These are phyloP conservation scores for Cygnus olor DNA, from an alignment of 2,797 vertebrate species.

Conservation along the genomic window DNA sequence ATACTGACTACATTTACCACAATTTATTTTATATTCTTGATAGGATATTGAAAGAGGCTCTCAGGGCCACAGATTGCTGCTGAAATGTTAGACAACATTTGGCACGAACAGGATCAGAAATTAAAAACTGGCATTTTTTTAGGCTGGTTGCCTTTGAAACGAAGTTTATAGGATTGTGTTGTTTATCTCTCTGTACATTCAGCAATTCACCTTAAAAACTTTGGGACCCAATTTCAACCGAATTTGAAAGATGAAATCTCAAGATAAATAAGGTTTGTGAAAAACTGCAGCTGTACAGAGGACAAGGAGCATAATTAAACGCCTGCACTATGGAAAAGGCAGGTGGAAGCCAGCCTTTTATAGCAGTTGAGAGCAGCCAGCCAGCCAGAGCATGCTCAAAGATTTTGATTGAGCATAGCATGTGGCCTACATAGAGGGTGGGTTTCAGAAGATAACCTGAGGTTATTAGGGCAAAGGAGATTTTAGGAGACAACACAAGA, in stretches of 20 bases:
- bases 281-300: constrained; percentile 45
- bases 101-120: constrained; percentile 45
- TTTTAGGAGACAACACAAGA: not conserved
- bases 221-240: constrained; percentile 4
- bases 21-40: constrained; percentile 50
- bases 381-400: not conserved
- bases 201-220: constrained; percentile 12
- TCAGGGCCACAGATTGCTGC: constrained; percentile 37
- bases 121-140: constrained; percentile 18
- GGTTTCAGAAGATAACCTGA: not conserved
- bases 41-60: constrained; percentile 43
- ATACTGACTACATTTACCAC: constrained; percentile 52
- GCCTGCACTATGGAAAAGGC: constrained; percentile 1
- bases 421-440: not conserved
- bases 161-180: not conserved
- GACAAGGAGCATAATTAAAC: not conserved
- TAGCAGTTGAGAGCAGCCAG: not conserved
- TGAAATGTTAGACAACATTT: constrained; percentile 49
- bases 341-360: constrained; percentile 39
- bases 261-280: constrained; percentile 40
- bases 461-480: not conserved
- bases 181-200: constrained; percentile 35
- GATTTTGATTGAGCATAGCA: not conserved
- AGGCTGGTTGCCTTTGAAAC: constrained; percentile 18
- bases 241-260: constrained; percentile 51